phyloP scores from a whole-genome alignment of 2,113 vertebrate species.

The Gyps fulvus region DNA sequence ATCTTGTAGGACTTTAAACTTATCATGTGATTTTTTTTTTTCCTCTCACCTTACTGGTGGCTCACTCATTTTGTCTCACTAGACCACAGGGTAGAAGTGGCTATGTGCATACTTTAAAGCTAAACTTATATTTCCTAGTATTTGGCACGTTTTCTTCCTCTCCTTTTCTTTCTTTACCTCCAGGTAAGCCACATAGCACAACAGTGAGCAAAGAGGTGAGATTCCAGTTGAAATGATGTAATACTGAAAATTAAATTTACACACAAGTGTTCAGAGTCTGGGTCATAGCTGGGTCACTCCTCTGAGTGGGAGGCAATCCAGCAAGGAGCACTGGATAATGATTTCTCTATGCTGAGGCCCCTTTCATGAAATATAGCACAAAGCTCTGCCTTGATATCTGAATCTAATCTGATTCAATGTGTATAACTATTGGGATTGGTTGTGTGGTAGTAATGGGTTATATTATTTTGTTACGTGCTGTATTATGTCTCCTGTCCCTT shows the following conservation, averaged over 20 bases:
- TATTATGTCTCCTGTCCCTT: not conserved
- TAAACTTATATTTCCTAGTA: not conserved
- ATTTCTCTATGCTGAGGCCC: constrained; percentile 15
- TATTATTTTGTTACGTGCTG: not conserved
- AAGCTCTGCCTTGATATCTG: constrained; percentile 20
- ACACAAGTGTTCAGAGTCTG: constrained; percentile 33
- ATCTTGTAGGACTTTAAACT: not conserved
- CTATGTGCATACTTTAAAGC: not conserved
- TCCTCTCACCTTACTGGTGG: not conserved
- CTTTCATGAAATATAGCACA: constrained; percentile 26
- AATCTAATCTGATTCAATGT: constrained; percentile 28
- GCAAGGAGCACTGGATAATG: constrained; percentile 45
- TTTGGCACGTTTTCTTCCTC: not conserved
- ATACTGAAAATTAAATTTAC: constrained; percentile 57
- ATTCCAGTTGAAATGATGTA: constrained; percentile 45
- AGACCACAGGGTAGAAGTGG: not conserved
- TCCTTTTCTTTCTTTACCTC: not conserved
- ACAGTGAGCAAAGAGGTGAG: constrained; percentile 35
- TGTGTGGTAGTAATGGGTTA: not conserved
- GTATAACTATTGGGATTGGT: not conserved
- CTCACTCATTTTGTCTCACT: not conserved
- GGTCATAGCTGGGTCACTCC: constrained; percentile 53
- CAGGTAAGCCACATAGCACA: constrained; percentile 40
- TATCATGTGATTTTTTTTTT: not conserved
- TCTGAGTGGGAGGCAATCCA: constrained; percentile 45